phyloP scores from a whole-genome alignment of 2,113 vertebrate species.

The Lethenteron reissneri region DNA sequence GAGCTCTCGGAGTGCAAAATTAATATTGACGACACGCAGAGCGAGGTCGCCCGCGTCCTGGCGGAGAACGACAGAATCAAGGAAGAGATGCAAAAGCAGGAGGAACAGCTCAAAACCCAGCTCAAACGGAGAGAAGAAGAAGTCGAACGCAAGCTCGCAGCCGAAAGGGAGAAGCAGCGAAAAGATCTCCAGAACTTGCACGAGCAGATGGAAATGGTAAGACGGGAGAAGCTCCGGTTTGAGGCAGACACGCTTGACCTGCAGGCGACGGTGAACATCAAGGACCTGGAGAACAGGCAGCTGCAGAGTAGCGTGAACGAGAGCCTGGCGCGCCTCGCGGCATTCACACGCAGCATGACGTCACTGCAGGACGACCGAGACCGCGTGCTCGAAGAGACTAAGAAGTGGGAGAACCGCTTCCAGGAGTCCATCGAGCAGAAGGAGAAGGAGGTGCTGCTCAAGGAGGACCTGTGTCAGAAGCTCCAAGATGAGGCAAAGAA shows the following conservation, averaged over 20 bases:
- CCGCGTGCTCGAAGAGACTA: conserved; percentile 58
- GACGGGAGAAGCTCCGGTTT: conserved; percentile 28
- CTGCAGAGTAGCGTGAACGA: conserved; percentile 43
- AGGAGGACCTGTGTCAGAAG: conserved; percentile 30
- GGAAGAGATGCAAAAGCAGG: conserved; percentile 18
- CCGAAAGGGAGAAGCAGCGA: conserved; percentile 35
- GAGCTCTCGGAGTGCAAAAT: conserved; percentile 36
- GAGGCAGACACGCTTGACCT: conserved; percentile 29
- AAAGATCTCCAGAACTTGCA: conserved; percentile 49
- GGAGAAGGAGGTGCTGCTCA: conserved; percentile 44
- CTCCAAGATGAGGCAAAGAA: conserved; percentile 37
- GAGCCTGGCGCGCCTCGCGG: conserved; percentile 56
- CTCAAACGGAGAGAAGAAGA: conserved; percentile 40
- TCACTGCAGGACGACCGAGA: conserved; percentile 86
- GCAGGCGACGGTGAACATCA: conserved; percentile 23
- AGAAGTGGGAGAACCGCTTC: conserved; percentile 68
- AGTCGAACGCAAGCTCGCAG: conserved; percentile 40
- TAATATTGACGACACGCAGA: conserved; percentile 38
- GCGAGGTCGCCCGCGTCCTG: conserved; percentile 30
- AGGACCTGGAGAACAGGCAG: conserved; percentile 34
- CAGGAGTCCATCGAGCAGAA: conserved; percentile 48
- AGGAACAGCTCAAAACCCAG: conserved; percentile 27
- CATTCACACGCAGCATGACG: conserved; percentile 80
- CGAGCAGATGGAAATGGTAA: conserved; percentile 35
- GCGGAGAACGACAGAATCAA: conserved; percentile 32